Evolutionary conservation across 2,888 invertebrate species (phyloP), one percentile per base, ranked within the genome.

Genomic region (Crocallis elinguaria): DNA sequence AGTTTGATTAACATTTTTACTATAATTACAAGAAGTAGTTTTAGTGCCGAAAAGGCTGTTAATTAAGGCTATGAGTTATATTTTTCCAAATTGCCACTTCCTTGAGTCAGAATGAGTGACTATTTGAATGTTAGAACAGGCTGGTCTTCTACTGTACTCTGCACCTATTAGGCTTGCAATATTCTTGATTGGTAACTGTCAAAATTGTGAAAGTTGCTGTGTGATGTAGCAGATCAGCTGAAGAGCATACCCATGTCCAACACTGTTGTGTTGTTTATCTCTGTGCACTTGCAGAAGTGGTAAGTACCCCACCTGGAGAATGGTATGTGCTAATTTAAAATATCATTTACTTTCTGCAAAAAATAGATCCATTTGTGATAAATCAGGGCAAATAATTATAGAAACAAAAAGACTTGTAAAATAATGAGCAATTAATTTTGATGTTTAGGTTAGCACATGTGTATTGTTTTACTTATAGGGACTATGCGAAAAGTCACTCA

Each of bases 91-190:
- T 87, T 88, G 71, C 66, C 62, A 45, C 66, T 71, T 66, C 65
- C 71, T 71, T 75, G 64, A 74, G 73, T 77, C 72, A 79, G 78
- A 80, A 79, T 78, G 81, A 87, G 79, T 86, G 89, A 90, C 86
- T 89, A 90, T 90, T 90, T 90, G 91, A 90, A 90, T 90, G 90
- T 90, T 90, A 75, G 63, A 78, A 77, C 75, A 74, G 71, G 85
- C 86, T 86, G 86, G 78, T 88, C 84, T 83, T 66, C 85, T 87
- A 84, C 81, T 62, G 51, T 51, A 58, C 51, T 36, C 52, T 49
- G 55, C 54, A 54, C 54, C 45, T 48, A 41, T 73, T 73, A 57
- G 67, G 62, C 53, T 67, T 71, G 61, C 36, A 27, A 27, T 17
- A 6, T 55, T 19, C 37, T 27, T 43, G 53, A 51, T 65, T 39